phyloP scores from a whole-genome alignment of 1,140 invertebrate species.

The Spodoptera frugiperda region DNA sequence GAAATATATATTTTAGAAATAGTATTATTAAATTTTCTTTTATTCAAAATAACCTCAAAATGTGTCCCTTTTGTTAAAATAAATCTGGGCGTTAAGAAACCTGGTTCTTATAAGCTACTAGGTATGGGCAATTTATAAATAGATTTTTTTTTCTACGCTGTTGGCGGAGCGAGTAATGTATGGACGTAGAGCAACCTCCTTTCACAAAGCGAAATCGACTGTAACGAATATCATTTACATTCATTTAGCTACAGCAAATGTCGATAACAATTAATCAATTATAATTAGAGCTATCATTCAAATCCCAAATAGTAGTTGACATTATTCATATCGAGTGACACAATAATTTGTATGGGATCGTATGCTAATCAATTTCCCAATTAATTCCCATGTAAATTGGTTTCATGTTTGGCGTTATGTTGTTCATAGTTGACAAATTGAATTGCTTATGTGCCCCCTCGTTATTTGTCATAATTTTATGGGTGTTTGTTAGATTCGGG shows the following conservation, averaged over 20 bases:
- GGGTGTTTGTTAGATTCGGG: neutral
- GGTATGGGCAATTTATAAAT: too few relatives aligned
- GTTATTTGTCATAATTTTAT: neutral
- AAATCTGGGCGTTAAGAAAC: too few relatives aligned
- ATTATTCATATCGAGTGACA: conserved; percentile 8
- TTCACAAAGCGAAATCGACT: too few relatives aligned
- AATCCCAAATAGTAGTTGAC: conserved; percentile 1
- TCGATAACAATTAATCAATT: neutral
- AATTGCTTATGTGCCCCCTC: neutral
- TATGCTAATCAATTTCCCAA: conserved; percentile 16
- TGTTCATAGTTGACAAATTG: conserved; percentile 19
- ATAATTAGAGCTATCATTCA: neutral
- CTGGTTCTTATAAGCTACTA: too few relatives aligned
- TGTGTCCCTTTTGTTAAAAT: too few relatives aligned
- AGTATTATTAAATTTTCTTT: too few relatives aligned
- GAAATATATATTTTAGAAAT: too few relatives aligned
- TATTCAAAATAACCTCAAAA: too few relatives aligned
- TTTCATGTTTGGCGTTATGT: conserved; percentile 2
- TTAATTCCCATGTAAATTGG: conserved; percentile 14
- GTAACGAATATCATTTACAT: too few relatives aligned
- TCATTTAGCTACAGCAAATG: neutral
- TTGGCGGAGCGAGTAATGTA: too few relatives aligned
- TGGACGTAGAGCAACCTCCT: too few relatives aligned
- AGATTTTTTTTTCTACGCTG: too few relatives aligned
- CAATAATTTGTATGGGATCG: neutral